Conservation (phyloP, 2,888 invertebrate genomes). For the Uloborus plumipes region DNA sequence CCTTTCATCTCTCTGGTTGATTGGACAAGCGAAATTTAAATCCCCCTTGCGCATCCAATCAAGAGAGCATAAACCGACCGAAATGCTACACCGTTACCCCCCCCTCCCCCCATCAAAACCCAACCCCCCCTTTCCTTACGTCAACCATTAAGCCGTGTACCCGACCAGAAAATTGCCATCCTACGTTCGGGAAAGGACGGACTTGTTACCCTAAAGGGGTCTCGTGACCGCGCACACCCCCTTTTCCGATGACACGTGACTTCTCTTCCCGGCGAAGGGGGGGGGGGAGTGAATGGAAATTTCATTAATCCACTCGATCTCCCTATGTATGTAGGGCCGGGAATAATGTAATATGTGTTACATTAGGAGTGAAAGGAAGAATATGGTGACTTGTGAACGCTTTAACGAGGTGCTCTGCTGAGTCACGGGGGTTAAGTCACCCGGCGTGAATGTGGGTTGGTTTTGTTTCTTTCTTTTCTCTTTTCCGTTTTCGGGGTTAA, state of each 20-base stretch:
- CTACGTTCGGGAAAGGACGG: constrained; percentile 16
- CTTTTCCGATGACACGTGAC: constrained; percentile 11
- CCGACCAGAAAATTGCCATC: constrained; percentile 46
- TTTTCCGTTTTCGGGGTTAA: not conserved
- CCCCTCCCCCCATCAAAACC: not conserved
- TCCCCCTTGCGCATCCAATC: not conserved
- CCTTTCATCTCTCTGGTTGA: no score
- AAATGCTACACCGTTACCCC: constrained; percentile 23
- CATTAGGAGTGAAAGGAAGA: constrained; percentile 35
- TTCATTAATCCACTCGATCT: constrained; percentile 56
- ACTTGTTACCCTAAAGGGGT: constrained; percentile 52
- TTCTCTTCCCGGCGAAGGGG: not conserved
- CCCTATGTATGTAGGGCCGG: not conserved
- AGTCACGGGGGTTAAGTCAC: constrained; percentile 50
- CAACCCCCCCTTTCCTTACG: not conserved
- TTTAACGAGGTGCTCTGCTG: constrained; percentile 57
- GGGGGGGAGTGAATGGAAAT: constrained; percentile 38
- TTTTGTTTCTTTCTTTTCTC: not conserved
- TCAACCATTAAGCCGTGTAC: constrained; percentile 50
- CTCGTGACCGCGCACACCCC: constrained; percentile 5
- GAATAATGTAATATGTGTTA: constrained; percentile 59
- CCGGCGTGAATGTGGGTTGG: constrained; percentile 9
- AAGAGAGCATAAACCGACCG: constrained; percentile 23
- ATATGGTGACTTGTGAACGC: constrained; percentile 54
- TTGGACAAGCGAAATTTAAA: no score